These are phyloP conservation scores for Dunckerocampus dactyliophorus DNA, from an alignment of 2,113 vertebrate species.

Conservation along the genomic window DNA sequence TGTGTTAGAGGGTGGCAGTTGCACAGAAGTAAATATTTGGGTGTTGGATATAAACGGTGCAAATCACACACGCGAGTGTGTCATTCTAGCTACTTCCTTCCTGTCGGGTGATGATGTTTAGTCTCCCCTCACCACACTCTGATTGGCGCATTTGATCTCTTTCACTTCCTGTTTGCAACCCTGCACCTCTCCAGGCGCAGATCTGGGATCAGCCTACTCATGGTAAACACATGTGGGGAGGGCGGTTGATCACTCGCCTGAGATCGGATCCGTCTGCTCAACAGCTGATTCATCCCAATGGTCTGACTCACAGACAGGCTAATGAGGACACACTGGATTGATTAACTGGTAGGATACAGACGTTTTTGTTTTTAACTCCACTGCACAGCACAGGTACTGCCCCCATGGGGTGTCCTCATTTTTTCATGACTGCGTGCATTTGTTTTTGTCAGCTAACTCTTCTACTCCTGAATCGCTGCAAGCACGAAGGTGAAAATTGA, in stretches of 20 bases:
- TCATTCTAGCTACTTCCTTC: conserved; percentile 72
- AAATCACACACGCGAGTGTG: conserved; percentile 47
- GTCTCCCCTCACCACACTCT: conserved; percentile 62
- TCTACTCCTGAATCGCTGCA: no score
- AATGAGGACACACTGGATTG: conserved; percentile 1
- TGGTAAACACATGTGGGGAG: conserved; percentile 28
- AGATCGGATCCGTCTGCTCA: conserved; percentile 30
- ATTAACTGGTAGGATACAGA: conserved; percentile 8
- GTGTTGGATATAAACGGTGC: conserved; percentile 65
- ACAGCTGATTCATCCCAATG: conserved; percentile 36
- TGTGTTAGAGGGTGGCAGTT: conserved; percentile 52
- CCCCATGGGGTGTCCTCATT: neutral
- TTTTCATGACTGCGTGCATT: neutral
- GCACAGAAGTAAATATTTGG: conserved; percentile 69
- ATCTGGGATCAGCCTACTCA: conserved; percentile 42
- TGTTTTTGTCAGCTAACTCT: neutral
- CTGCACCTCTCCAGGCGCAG: conserved; percentile 20
- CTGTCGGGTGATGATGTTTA: conserved; percentile 74
- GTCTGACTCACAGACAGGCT: conserved; percentile 21
- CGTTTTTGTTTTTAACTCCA: neutral
- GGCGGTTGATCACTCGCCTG: conserved; percentile 23
- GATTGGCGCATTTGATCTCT: conserved; percentile 62
- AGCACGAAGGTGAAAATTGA: no score
- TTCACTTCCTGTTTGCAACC: conserved; percentile 57
- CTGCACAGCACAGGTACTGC: neutral